Conservation (phyloP, 2,113 vertebrate genomes). For the Balaeniceps rex region DNA sequence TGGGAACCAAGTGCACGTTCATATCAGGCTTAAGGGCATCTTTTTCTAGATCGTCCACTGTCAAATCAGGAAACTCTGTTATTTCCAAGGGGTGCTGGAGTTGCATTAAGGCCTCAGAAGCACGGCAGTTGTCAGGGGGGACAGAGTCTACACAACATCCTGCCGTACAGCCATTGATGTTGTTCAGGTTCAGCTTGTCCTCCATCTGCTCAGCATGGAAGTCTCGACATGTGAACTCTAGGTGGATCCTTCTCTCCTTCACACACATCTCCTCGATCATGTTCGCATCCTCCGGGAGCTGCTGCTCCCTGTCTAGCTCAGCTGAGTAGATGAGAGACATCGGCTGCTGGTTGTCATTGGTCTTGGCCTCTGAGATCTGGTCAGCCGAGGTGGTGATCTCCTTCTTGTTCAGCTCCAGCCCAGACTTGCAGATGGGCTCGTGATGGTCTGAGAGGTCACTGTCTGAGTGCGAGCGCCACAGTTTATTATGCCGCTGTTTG, state of each 20-base stretch:
- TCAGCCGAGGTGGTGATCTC: constrained; percentile 84
- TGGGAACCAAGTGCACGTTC: constrained; percentile 73
- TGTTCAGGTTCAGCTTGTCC: constrained; percentile 80
- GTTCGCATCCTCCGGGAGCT: constrained; percentile 45
- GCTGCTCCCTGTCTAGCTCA: constrained; percentile 42
- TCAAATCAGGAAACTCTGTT: constrained; percentile 66
- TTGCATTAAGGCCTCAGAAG: constrained; percentile 72
- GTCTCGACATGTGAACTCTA: constrained; percentile 70
- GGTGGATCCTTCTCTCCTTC: constrained; percentile 70
- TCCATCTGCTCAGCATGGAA: constrained; percentile 73
- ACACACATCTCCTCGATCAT: constrained; percentile 22
- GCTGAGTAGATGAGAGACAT: constrained; percentile 60
- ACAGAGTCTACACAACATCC: constrained; percentile 69
- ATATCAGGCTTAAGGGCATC: constrained; percentile 75
- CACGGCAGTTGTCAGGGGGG: constrained; percentile 71
- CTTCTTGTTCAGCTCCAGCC: constrained; percentile 82
- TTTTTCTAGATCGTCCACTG: constrained; percentile 76
- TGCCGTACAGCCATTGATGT: constrained; percentile 72
- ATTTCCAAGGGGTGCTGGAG: constrained; percentile 63
- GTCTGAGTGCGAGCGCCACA: constrained; percentile 96
- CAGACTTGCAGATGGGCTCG: constrained; percentile 76
- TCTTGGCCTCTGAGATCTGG: constrained; percentile 78
- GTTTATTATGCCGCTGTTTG: constrained; percentile 96
- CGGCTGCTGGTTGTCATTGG: constrained; percentile 69
- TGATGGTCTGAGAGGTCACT: constrained; percentile 90